These are phyloP conservation scores for Lynx canadensis DNA, from an alignment of 2,113 vertebrate species.

Conservation along the genomic window DNA sequence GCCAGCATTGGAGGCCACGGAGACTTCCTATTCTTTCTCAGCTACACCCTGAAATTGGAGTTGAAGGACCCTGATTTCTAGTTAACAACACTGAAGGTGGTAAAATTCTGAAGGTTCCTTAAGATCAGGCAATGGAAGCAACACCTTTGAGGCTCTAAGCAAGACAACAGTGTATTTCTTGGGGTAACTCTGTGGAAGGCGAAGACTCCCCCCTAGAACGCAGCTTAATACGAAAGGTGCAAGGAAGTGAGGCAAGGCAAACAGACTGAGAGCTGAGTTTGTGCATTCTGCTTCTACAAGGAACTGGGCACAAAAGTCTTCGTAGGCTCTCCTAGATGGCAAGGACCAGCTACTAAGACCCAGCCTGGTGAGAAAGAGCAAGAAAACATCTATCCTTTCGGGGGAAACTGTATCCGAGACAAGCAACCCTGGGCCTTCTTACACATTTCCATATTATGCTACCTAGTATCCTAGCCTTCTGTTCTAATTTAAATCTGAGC, in stretches of 20 bases:
- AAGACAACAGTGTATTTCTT: constrained; percentile 2
- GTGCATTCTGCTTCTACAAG: background rate
- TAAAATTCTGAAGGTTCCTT: constrained; percentile 46
- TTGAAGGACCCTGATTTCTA: background rate
- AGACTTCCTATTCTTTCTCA: background rate
- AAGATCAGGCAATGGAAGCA: background rate
- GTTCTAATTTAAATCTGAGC: constrained; percentile 6
- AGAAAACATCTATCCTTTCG: background rate
- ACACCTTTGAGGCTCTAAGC: background rate
- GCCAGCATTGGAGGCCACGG: background rate
- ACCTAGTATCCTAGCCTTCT: background rate
- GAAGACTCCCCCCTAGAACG: background rate
- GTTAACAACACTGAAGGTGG: background rate
- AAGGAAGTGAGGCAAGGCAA: background rate
- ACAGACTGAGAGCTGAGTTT: background rate
- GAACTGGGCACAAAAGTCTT: background rate
- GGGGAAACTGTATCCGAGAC: background rate
- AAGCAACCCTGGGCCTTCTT: background rate
- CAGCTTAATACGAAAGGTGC: background rate
- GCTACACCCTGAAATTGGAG: background rate
- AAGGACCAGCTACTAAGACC: background rate
- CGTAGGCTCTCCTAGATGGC: background rate
- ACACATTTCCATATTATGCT: background rate
- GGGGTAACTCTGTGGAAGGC: background rate
- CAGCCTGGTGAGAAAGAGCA: background rate